These are phyloP conservation scores for Polypedilum pembai DNA, from an alignment of 1,140 invertebrate genomes.

Conservation along the genomic window DNA sequence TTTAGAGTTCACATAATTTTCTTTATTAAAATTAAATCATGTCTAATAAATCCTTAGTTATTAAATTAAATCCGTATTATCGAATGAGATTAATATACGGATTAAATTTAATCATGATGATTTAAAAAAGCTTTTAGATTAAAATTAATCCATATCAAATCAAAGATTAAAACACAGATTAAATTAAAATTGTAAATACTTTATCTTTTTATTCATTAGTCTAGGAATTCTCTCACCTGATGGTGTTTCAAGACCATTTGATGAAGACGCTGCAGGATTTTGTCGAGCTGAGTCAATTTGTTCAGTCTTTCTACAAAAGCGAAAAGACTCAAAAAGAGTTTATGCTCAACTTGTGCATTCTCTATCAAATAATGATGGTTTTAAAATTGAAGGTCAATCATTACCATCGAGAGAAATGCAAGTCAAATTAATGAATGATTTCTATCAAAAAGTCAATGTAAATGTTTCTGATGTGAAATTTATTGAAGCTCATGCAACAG, in stretches of 20 bases:
- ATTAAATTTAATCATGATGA: no score
- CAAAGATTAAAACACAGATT: no score
- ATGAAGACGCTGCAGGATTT: constrained; percentile 70
- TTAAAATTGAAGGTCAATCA: constrained; percentile 84
- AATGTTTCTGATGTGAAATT: constrained; percentile 64
- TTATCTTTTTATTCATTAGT: no score
- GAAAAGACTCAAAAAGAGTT: constrained; percentile 64
- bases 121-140: no score
- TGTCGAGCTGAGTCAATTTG: constrained; percentile 68
- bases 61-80: no score
- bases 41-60: no score
- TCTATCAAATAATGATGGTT: constrained; percentile 83
- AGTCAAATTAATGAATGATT: constrained; percentile 66
- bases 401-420: constrained; percentile 83
- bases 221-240: constrained; percentile 78
- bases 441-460: constrained; percentile 76
- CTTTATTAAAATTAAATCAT: no score
- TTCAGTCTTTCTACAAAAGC: constrained; percentile 73
- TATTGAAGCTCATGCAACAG: constrained; percentile 88
- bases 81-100: no score
- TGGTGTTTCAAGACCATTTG: constrained; percentile 83
- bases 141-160: no score
- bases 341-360: constrained; percentile 55
- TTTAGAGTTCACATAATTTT: no score
- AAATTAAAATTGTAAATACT: no score